These are phyloP conservation scores for Sympetrum striolatum DNA, from an alignment of 2,888 invertebrate species.

Conservation along the genomic window DNA sequence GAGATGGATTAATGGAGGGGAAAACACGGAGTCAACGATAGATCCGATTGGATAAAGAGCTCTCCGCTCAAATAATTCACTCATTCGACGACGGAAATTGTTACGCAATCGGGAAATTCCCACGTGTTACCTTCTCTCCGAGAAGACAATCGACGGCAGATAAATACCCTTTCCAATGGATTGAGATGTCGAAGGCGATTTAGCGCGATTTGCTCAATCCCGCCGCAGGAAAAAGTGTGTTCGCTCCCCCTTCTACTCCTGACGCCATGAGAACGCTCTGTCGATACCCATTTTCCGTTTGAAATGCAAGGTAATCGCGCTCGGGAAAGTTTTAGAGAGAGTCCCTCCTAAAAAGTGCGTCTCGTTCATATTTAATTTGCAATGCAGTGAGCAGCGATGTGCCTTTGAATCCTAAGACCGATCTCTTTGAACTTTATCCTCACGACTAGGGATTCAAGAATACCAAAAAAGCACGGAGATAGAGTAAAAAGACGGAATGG, in stretches of 20 bases:
- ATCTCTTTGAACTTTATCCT: too few species aligned
- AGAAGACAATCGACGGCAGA: background rate
- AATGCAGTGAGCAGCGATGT: background rate
- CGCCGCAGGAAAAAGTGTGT: background rate
- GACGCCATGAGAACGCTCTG: background rate
- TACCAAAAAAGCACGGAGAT: too few species aligned
- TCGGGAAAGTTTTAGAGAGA: background rate
- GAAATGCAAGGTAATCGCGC: background rate
- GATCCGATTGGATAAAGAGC: background rate
- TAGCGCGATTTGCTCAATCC: background rate
- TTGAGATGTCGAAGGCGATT: slow-evolving; percentile 15
- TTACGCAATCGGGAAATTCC: background rate
- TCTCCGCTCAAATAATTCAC: background rate
- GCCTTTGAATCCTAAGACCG: too few species aligned
- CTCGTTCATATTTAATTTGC: background rate
- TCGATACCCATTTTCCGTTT: background rate
- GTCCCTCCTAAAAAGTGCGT: background rate
- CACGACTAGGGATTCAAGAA: too few species aligned
- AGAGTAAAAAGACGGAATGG: too few species aligned
- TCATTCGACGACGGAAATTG: background rate
- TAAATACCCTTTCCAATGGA: background rate
- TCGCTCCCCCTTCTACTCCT: background rate
- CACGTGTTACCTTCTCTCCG: background rate
- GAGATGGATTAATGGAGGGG: background rate
- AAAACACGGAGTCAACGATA: background rate